Evolutionary conservation across 2,888 invertebrate genomes (phyloP), one percentile per base, ranked within the genome.

Genomic region (Drosophila greeni): DNA sequence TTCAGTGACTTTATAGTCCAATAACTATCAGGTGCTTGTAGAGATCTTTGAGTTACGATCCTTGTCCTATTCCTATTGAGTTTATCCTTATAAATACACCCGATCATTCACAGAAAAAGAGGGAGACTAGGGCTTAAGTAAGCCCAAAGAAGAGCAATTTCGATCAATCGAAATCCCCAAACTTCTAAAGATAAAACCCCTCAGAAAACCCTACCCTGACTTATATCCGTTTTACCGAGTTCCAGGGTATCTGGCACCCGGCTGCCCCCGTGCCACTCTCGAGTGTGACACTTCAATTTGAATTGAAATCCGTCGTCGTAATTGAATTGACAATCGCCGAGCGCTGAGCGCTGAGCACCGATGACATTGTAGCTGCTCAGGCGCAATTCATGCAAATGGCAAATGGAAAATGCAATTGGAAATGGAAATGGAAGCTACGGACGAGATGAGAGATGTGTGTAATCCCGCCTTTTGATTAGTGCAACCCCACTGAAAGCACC

Each of bases 301-400:
- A 79, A 82, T 82, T 80, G 59, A 70, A 67, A 76, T 80, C 74
- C 70, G 72, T 78, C 67, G 69, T 24, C 71, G 70, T 66, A 78
- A 77, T 78, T 78, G 73, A 77, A 80, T 80, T 82, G 77, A 67
- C 75, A 78, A 78, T 80, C 60, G 67, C 8, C 14, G 8, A 24
- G n/a, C 42, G 45, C 74, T 80, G 76, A 74, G 59, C 75, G 67
- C 24, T 47, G 29, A 40, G n/a, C n/a, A 53, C 31, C 43, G 65
- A 29, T 84, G 78, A 70, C 78, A 78, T 78, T 78, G 78, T 65
- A 65, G 72, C 67, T 60, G 81, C 62, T 78, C 72, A 66, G 71
- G 67, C 72, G 81, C 72, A 76, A 72, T 69, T 76, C 76, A 76
- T 77, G 83, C 74, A 82, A 80, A 66, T 49, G 56, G 48, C 40